A percentile compares a stretch with the other conserved stretches of the same genome.
Conservation (phyloP, 2,797 vertebrate genomes). For the Halcyon badia region DNA sequence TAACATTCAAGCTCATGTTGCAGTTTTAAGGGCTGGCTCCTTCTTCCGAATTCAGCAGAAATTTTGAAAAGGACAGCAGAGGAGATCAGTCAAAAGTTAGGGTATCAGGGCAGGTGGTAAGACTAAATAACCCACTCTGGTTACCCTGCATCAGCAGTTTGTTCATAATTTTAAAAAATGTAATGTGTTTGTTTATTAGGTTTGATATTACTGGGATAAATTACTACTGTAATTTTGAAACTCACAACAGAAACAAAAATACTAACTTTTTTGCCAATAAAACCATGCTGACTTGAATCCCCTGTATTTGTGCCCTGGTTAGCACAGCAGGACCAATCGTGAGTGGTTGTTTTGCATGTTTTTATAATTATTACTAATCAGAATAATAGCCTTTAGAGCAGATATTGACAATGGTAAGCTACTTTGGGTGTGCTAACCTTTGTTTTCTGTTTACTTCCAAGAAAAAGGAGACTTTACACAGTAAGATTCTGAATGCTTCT, state of each 20-base stretch:
- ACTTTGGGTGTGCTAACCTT: neutral
- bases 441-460: conserved; percentile 8
- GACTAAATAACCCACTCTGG: neutral
- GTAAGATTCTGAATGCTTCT: neutral
- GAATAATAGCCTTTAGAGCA: neutral
- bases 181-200: neutral
- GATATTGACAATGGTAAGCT: neutral
- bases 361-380: neutral
- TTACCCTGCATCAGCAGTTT: neutral
- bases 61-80: neutral
- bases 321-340: neutral
- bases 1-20: neutral
- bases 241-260: neutral
- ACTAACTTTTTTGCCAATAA: neutral
- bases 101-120: neutral
- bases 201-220: neutral
- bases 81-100: neutral
- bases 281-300: neutral
- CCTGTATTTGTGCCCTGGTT: neutral
- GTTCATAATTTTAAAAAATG: neutral
- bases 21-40: neutral
- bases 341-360: neutral
- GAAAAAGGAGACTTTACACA: neutral
- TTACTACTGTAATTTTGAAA: neutral
- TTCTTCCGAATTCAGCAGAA: neutral